Percentiles rank a stretch among this genome's conserved stretches.
These are phyloP conservation scores for Drosophila koepferae DNA, from an alignment of 2,888 invertebrate genomes.

Conservation along the genomic window DNA sequence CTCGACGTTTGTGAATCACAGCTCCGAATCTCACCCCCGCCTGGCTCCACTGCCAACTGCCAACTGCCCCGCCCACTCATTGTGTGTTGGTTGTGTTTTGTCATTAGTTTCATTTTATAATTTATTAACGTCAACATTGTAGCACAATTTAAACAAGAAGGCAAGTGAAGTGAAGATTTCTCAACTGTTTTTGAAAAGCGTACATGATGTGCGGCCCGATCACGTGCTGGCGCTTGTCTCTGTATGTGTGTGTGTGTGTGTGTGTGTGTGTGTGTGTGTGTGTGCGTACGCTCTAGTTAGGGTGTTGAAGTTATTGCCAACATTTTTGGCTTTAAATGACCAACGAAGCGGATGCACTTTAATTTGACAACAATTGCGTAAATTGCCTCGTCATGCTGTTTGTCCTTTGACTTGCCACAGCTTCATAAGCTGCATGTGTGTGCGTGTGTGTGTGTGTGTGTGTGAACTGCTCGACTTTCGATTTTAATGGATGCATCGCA, in stretches of 20 bases:
- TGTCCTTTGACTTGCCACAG: conserved; percentile 64
- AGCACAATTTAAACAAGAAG: conserved; percentile 51
- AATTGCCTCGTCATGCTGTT: conserved; percentile 76
- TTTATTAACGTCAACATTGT: conserved; percentile 84
- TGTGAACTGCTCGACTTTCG: conserved; percentile 45
- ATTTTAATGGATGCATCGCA: conserved; percentile 53
- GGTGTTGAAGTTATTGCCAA: conserved; percentile 43
- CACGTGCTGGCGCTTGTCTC: conserved; percentile 36
- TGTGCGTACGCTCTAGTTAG: conserved; percentile 18
- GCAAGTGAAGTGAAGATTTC: conserved; percentile 49
- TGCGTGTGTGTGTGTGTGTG: conserved; percentile 12
- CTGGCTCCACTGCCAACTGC: background rate
- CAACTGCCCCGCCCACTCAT: conserved; percentile 23
- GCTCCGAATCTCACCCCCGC: conserved; percentile 57
- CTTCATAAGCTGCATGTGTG: conserved; percentile 9
- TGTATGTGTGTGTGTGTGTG: conserved; percentile 1
- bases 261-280: conserved; percentile 6
- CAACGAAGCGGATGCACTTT: conserved; percentile 84
- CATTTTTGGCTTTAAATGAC: conserved; percentile 80
- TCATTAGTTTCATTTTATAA: conserved; percentile 84
- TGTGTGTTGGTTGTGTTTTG: conserved; percentile 67
- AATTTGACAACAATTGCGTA: conserved; percentile 83
- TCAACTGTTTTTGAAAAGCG: conserved; percentile 83
- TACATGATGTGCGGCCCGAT: conserved; percentile 74
- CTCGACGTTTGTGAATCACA: conserved; percentile 44